Percentiles rank a stretch among this genome's conserved stretches.
These are phyloP conservation scores for Bombus consobrinus DNA, from an alignment of 1,140 invertebrate species.

Conservation along the genomic window DNA sequence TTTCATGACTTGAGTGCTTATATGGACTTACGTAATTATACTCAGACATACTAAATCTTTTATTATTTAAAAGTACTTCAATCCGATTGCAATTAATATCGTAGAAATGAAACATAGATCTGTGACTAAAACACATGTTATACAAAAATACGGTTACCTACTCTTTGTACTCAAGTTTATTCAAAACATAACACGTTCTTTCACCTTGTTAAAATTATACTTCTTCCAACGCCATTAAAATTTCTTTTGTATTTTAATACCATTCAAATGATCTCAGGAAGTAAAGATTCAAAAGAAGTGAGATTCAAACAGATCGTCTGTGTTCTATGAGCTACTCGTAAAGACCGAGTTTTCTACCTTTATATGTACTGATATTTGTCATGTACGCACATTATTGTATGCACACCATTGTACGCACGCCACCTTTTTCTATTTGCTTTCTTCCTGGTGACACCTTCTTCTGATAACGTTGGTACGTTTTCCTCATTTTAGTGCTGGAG, in stretches of 20 bases:
- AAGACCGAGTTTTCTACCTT: neutral
- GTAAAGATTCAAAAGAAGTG: neutral
- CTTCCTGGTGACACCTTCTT: no score
- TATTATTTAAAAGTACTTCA: neutral
- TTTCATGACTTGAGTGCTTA: neutral
- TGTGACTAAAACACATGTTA: no score
- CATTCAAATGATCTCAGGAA: neutral
- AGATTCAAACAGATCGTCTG: no score
- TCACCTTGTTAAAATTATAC: neutral
- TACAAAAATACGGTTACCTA: no score
- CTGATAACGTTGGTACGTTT: slow-evolving; percentile 13
- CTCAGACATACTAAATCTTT: neutral
- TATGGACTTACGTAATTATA: no score
- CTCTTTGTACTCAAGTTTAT: no score
- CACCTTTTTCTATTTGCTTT: neutral
- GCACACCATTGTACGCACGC: neutral
- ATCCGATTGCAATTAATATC: neutral
- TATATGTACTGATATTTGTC: neutral
- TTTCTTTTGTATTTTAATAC: neutral
- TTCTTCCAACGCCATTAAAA: neutral
- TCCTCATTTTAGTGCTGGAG: slow-evolving; percentile 88
- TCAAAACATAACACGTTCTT: neutral
- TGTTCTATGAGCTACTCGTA: neutral
- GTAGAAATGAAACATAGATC: no score
- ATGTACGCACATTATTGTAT: neutral